Base-by-base conservation (phyloP, 2,888 invertebrate species). In the Dione vanillae region DNA sequence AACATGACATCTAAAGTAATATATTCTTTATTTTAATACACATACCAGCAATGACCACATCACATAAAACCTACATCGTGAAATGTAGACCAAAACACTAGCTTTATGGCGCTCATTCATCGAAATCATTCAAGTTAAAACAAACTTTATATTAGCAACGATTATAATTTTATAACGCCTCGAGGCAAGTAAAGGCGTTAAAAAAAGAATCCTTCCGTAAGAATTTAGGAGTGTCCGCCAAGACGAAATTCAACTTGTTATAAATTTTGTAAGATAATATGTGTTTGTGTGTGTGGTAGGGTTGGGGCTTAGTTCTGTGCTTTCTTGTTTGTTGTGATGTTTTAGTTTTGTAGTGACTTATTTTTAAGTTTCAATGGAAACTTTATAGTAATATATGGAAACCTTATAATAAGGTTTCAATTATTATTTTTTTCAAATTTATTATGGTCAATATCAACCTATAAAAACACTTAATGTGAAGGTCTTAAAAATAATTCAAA, bases 251-350 rank as follows among this genome's bases (percentile, higher is more conserved):
- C 84, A 87, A 90, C 86, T 89, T 87, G 92, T 92, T 92, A 92
- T 92, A 92, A 91, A 92, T 91, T 92, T 91, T 88, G 90, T 92
- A 89, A 92, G 91, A 92, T 92, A 92, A 91, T 90, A 83, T 86
- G 87, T 87, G 87, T 84, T 86, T 92, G 92, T 92, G 92, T 89
- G 92, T 90, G 92, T 91, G 90, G 49, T 49, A 64, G 64, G 64
- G 64, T 64, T 59, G 59, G 19, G 11, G 14, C 6, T 54, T 35
- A 11, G n/a, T n/a, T 61, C 20, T 61, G 45, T 45, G 61, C 27
- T 45, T 45, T 14, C 43, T 27, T 61, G 27, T 45, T 45, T 27
- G 45, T 16, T 59, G 27, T 20, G 10, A 35, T n/a, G 43, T 11
- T 43, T 45, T 16, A n/a, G 11, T 43, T 20, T 6, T 59, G 27